A percentile compares a stretch with the other conserved stretches of the same genome.
Conservation (phyloP, 1,140 invertebrate species). For the Macrostomum lignano region DNA sequence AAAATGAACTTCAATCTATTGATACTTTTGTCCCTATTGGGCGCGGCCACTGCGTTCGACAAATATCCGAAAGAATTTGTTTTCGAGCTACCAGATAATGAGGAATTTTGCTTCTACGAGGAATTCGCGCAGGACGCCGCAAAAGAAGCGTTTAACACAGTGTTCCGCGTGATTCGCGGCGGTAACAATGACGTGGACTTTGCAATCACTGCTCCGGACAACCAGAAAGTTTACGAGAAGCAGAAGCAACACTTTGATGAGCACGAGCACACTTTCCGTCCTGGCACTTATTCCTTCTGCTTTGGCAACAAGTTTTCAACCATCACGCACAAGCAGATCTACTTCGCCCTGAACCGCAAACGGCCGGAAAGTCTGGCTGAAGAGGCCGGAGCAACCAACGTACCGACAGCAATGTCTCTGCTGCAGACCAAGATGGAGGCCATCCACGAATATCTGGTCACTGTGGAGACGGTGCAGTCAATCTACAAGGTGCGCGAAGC, state of each 20-base stretch:
- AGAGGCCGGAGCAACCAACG: slow-evolving; percentile 6
- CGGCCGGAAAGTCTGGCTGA: background rate
- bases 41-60: too few relatives aligned
- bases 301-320: slow-evolving; percentile 7
- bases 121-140: slow-evolving; percentile 1
- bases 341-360: slow-evolving; percentile 1
- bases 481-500: background rate
- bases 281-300: slow-evolving; percentile 5
- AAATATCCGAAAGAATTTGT: slow-evolving; percentile 5
- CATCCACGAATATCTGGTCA: slow-evolving; percentile 5
- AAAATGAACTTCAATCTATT: too few relatives aligned
- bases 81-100: slow-evolving; percentile 7
- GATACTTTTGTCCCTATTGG: too few relatives aligned
- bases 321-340: slow-evolving; percentile 5
- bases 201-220: background rate
- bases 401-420: background rate
- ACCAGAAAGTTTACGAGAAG: background rate
- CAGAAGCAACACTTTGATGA: background rate
- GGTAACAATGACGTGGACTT: slow-evolving; percentile 7
- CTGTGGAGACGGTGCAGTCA: slow-evolving; percentile 1
- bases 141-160: too few relatives aligned
- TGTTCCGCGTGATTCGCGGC: slow-evolving; percentile 6
- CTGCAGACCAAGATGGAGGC: slow-evolving; percentile 1
- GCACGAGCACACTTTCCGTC: background rate
- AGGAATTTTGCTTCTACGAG: slow-evolving; percentile 7